phyloP scores from a whole-genome alignment of 2,797 vertebrate species.

The Peromyscus attwateri region DNA sequence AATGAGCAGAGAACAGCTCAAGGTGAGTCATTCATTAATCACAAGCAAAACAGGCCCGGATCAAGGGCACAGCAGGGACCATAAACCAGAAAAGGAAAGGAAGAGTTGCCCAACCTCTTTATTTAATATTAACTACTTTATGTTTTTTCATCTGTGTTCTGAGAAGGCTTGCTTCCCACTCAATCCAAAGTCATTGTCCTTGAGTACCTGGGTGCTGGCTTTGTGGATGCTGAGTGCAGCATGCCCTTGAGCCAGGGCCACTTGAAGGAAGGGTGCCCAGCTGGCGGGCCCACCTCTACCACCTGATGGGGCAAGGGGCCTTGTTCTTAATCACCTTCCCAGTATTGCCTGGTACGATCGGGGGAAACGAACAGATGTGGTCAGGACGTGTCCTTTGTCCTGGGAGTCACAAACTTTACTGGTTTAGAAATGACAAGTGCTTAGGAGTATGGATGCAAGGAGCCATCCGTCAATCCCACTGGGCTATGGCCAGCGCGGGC shows the following conservation, averaged over 20 bases:
- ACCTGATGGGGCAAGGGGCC: too few species aligned
- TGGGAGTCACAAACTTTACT: background rate
- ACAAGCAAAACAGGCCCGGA: constrained; percentile 87
- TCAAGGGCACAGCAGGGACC: constrained; percentile 82
- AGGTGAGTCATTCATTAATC: constrained; percentile 92
- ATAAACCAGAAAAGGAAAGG: constrained; percentile 77
- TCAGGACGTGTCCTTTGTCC: background rate
- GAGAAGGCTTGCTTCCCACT: constrained; percentile 71
- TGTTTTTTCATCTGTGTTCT: constrained; percentile 83
- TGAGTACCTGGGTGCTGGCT: constrained; percentile 41
- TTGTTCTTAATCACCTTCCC: background rate
- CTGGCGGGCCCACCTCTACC: background rate
- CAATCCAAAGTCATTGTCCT: constrained; percentile 85
- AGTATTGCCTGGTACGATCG: background rate
- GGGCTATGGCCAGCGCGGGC: background rate
- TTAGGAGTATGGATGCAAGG: background rate
- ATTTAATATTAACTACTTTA: constrained; percentile 90
- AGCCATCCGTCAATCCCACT: fast-evolving
- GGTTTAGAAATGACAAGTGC: background rate
- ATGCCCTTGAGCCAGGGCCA: background rate
- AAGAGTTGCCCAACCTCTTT: constrained; percentile 86
- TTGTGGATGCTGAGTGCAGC: background rate
- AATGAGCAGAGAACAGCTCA: constrained; percentile 90
- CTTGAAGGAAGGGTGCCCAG: background rate
- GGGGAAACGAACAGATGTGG: fast-evolving